A percentile compares a stretch with the other conserved stretches of the same genome.
Evolutionary conservation across 92 coral and sea anemone genomes (phyloP).

Genomic region (Chrysogorgia sp.): DNA sequence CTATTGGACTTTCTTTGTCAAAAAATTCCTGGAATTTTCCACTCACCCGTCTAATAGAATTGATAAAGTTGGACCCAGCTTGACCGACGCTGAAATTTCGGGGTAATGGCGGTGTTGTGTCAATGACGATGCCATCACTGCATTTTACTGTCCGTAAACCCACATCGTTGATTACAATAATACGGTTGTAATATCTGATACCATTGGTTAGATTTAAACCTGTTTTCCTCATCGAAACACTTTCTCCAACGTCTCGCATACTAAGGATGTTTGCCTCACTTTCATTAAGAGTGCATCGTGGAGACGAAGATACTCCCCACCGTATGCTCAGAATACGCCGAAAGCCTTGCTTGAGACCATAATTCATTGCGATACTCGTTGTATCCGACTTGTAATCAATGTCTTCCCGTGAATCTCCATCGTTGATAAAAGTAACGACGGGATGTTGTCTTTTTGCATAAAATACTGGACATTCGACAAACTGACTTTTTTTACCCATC

Average conservation of each 20-base stretch:
- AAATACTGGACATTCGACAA: conserved; percentile 74
- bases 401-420: conserved; percentile 70
- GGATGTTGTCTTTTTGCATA: conserved; percentile 74
- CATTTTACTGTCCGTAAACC: conserved; percentile 84
- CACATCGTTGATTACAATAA: conserved; percentile 67
- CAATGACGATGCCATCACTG: conserved; percentile 82
- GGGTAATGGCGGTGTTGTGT: conserved; percentile 84
- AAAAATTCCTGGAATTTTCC: conserved; percentile 68
- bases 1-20: conserved; percentile 88
- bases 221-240: conserved; percentile 76
- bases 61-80: conserved; percentile 61
- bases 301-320: conserved; percentile 81
- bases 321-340: conserved; percentile 61
- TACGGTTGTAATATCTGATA: conserved; percentile 73
- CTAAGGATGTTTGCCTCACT: conserved; percentile 73
- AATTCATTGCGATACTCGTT: conserved; percentile 73
- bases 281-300: conserved; percentile 72
- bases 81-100: conserved; percentile 60
- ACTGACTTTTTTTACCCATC: conserved; percentile 71
- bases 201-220: conserved; percentile 70
- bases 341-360: conserved; percentile 55
- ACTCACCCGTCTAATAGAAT: conserved; percentile 75
- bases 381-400: conserved; percentile 74
- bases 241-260: conserved; percentile 76
- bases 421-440: conserved; percentile 72